Evolutionary conservation across 2,888 invertebrate genomes (phyloP).

Genomic region (Parnassius apollo): DNA sequence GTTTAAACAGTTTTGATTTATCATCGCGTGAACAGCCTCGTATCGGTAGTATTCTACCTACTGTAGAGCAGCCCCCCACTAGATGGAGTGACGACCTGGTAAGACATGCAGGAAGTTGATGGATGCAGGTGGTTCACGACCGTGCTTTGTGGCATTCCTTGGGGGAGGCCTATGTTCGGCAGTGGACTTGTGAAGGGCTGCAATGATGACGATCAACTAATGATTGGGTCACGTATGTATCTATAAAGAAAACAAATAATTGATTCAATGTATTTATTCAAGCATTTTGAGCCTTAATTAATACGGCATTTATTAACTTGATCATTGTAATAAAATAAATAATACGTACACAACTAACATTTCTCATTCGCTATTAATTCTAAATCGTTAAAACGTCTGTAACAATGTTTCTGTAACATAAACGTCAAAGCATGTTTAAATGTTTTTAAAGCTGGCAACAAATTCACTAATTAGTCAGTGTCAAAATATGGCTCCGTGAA

Average conservation of each 20-base stretch:
- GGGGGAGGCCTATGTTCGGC: too few relatives aligned
- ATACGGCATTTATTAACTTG: slow-evolving; percentile 37
- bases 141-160: too few relatives aligned
- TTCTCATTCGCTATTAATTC: neutral
- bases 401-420: neutral
- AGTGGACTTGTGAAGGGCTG: too few relatives aligned
- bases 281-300: slow-evolving; percentile 26
- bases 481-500: neutral
- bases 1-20: too few relatives aligned
- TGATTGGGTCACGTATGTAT: too few relatives aligned
- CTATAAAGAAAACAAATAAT: slow-evolving; percentile 3
- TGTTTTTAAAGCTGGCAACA: neutral
- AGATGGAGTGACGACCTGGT: too few relatives aligned
- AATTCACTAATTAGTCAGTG: neutral
- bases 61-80: too few relatives aligned
- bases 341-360: slow-evolving; percentile 23
- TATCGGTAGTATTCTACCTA: too few relatives aligned
- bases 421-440: neutral
- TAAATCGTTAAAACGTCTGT: neutral
- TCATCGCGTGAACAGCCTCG: too few relatives aligned
- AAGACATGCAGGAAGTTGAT: too few relatives aligned
- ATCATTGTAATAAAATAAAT: slow-evolving; percentile 39
- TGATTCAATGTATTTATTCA: slow-evolving; percentile 21
- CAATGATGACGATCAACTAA: too few relatives aligned
- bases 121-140: too few relatives aligned